Evolutionary conservation across 1,140 invertebrate genomes (phyloP).

Genomic region (Nylanderia fulva): DNA sequence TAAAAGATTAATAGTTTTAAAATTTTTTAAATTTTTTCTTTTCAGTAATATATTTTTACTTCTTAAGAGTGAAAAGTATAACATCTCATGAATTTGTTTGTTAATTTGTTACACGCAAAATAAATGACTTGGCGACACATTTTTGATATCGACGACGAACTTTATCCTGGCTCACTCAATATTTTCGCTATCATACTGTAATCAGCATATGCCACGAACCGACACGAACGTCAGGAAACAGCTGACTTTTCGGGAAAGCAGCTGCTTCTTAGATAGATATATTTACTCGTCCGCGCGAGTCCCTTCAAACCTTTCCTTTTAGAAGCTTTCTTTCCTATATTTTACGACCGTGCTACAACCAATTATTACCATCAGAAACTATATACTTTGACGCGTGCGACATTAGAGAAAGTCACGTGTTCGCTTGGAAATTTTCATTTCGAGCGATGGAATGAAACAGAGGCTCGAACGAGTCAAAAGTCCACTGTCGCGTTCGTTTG

Average conservation of each 20-base stretch:
- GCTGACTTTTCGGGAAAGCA: conserved; percentile 64
- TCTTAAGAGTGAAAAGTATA: not conserved
- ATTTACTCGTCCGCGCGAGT: conserved; percentile 31
- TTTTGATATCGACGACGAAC: not conserved
- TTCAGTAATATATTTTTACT: no score
- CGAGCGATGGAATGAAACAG: not conserved
- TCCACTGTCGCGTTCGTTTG: not conserved
- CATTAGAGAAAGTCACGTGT: not conserved
- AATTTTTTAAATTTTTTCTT: no score
- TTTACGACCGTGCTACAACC: conserved; percentile 1
- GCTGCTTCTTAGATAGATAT: conserved; percentile 47
- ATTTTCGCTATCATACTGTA: conserved; percentile 12
- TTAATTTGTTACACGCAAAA: not conserved
- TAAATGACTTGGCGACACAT: not conserved
- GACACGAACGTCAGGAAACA: conserved; percentile 57
- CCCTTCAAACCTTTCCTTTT: conserved; percentile 26
- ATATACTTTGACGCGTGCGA: conserved; percentile 17
- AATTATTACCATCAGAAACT: conserved; percentile 38
- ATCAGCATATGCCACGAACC: conserved; percentile 42
- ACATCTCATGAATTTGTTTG: not conserved
- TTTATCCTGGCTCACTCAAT: not conserved
- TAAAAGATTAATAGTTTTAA: no score
- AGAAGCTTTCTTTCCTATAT: conserved; percentile 24
- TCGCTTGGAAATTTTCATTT: conserved; percentile 2
- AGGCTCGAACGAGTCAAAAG: not conserved